Evolutionary conservation across 2,797 vertebrate genomes (phyloP).

Genomic region (Macrochelys suwanniensis): DNA sequence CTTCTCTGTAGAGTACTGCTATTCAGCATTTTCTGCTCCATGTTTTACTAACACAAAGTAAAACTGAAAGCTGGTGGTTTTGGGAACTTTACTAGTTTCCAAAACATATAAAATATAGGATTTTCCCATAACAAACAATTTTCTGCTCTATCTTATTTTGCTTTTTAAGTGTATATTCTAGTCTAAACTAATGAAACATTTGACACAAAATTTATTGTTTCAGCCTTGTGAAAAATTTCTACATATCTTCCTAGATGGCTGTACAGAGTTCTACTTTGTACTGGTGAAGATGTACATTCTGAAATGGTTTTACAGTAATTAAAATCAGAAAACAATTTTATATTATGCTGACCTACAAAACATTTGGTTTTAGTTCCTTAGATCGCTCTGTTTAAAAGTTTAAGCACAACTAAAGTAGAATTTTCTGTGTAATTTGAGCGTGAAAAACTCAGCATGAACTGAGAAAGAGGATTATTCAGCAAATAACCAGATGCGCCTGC

Average conservation of each 20-base stretch:
- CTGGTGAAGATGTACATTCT: neutral
- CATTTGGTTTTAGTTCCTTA: neutral
- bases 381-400: neutral
- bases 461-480: neutral
- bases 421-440: neutral
- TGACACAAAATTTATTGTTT: neutral
- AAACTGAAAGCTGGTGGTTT: neutral
- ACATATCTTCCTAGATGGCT: neutral
- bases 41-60: neutral
- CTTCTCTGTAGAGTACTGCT: neutral
- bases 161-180: neutral
- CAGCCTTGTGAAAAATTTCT: neutral
- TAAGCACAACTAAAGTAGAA: neutral
- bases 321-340: neutral
- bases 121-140: neutral
- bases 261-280: neutral
- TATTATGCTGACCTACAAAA: neutral
- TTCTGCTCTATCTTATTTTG: neutral
- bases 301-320: neutral
- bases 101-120: neutral
- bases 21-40: neutral
- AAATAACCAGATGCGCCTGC: neutral
- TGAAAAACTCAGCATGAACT: neutral
- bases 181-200: neutral
- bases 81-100: neutral